Evolutionary conservation across 2,113 vertebrate genomes (phyloP), one percentile per base, ranked within the genome.

Genomic region (Zapornia atra): DNA sequence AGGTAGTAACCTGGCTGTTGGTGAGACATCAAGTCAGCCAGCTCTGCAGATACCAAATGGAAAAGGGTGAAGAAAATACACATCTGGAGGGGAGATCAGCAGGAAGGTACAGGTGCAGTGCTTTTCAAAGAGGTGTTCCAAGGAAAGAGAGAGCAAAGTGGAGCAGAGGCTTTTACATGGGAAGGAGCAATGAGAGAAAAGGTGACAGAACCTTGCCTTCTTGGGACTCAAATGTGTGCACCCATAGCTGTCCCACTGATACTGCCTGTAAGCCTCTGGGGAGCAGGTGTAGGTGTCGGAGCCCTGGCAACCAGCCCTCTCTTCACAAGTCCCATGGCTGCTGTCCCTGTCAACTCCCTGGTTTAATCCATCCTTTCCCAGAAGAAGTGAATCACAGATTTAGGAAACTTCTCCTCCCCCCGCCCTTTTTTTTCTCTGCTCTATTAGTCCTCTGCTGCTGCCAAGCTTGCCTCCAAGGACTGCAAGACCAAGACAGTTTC

Each of bases 241-340:
- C 8, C 54, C 3, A 0, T 15, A 42, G 10, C 25, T 61, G 83
- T 14, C 51, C 26, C 19, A 11, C 6, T 1, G 4, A 9, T 0
- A 16, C 20, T 44, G 13, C 42, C 57, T 51, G 63, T 34, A 44
- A 63, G 22, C 6, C 28, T 9, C 18, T 17, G 42, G 12, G 44
- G 24, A 65, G 28, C 1, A 0, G 36, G 20, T 2, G 1, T 3
- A n/a, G 50, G 26, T 14, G 2, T 6, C 36, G 2, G n/a, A 40
- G 34, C 11, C 15, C 21, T 29, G 38, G 29, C 1, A 1, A 12
- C 18, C 3, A 2, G 26, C 14, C 11, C 28, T 26, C 12, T 71
- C 19, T 59, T 26, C 25, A 29, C 44, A 12, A 15, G 1, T 5
- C 10, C n/a, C 2, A 8, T 1, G 19, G 46, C 46, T 50, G n/a